Evolutionary conservation across 2,797 vertebrate genomes (phyloP), one percentile per base, ranked within the genome.

Genomic region (Vultur gryphus): DNA sequence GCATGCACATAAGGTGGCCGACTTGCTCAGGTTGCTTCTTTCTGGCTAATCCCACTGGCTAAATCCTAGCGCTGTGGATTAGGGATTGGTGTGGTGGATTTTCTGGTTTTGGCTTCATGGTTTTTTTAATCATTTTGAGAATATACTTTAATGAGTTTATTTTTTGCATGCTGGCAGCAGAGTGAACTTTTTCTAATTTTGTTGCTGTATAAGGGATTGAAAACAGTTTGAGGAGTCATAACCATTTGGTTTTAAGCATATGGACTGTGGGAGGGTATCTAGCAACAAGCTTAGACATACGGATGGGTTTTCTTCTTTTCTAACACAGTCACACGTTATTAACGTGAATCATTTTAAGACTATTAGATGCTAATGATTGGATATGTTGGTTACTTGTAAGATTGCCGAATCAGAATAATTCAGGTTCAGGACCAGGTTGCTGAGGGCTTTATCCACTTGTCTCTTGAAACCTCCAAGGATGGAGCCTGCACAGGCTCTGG

Each of bases 191-290:
- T 75, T 67, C 86, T 89, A 51, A 89, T 89, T 92, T 43, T 66
- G 73, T 37, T 79, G 66, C 78, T 66, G 5, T 48, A 0, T 35
- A 69, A 87, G 51, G 54, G 73, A 41, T 29, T 59, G 71, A 73
- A 84, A 72, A 37, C 37, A 83, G 66, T 66, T 83, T 64, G 86
- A 84, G 78, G 93, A 92, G 86, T 92, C 69, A 46, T 69, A 93
- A 72, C 37, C 80, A 57, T 16, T 93, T 85, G 75, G 81, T 65
- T 95, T 73, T 7, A 76, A 87, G 29, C 96, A 96, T 79, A 96
- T 55, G 96, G 93, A 2, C 64, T 70, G 95, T 95, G 90, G 95
- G 95, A 91, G 87, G 84, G 12, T 13, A 85, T 83, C 48, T 48
- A 82, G 86, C 86, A 87, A 37, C 46, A 69, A 39, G 81, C 78